Base-by-base conservation (phyloP, 53 echinoderm and acorn worm genomes). In the Paracentrotus lividus region DNA sequence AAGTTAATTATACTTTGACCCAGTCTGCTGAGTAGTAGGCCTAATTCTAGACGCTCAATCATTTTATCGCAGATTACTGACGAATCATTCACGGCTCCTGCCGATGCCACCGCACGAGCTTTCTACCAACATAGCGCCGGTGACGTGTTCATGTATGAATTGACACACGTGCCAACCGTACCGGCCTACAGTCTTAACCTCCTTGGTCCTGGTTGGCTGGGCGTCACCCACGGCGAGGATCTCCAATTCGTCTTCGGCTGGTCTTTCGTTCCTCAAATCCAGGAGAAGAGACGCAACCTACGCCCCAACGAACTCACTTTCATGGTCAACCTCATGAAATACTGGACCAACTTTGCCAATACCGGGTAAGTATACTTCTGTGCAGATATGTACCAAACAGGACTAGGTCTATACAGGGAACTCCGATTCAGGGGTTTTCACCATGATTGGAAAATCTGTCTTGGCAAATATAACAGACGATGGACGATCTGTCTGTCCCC, bases 171-270 rank as follows among this genome's bases (percentile, higher is more conserved):
- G 2, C 95, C 95, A 20, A 85, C 95, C 57, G 92, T 78, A 55
- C 51, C 92, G 38, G 60, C 44, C 40, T 92, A 77, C 92, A 54
- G 26, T 23, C 3, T 56, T 24, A 54, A 38, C 21, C 8, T 56
- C 36, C 81, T 92, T 20, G 93, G 96, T 2, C 96, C 96, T 0
- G 84, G 68, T 45, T 97, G 97, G 97, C 64, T 96, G 7, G 95
- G 95, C 14, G 95, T 94, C 29, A 88, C 93, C 13, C 97, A 97
- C 88, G 94, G 77, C 21, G 97, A 97, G 59, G 96, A 97, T 24
- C 26, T 97, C 13, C 94, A 60, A 14, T 97, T 93, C 67, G 95
- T 96, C 42, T 97, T 97, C 54, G 97, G 97, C 15, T 86, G 86
- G 38, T 47, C 67, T 8, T 96, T 95, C 85, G 64, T 87, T 12